Base-by-base conservation (phyloP, 2,888 invertebrate species). In the Epinotia demarniana region DNA sequence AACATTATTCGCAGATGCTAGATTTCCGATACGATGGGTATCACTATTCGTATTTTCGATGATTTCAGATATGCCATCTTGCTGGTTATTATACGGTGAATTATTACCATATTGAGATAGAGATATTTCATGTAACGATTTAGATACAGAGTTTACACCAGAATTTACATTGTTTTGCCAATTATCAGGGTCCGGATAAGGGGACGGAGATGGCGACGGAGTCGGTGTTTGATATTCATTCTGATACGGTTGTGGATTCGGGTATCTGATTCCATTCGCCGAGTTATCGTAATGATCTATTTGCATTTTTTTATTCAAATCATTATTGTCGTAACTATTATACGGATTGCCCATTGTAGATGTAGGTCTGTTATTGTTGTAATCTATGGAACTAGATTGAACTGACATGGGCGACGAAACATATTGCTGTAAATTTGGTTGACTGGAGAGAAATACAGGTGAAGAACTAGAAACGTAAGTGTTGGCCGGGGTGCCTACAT, bases 261-360 rank as follows among this genome's bases (percentile, higher is more conserved):
- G 90, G 81, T 90, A 92, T 78, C 91, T 87, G 0, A 93, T 83
- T 8, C 92, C 92, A 79, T 89, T 91, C 6, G 86, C 90, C 18
- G 92, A 89, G 78, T 93, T 94, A 78, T 94, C 92, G 76, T 91
- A 94, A 81, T 93, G 92, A 79, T 93, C 92, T 70, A 92, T 90
- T 79, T 90, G 89, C 78, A 92, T 86, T 77, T 90, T 90, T 80
- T 92, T 91, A 78, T 83, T 87, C 18, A 81, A 80, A 5, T 90
- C 89, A 78, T 84, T 88, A 58, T 76, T 86, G 16, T 90, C 89
- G 75, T 87, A 92, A 75, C 79, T 86, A 8, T 84, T 86, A 8
- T 84, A 77, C 2, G 81, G 79, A 80, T 87, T 90, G 77, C 85
- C 87, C 1, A 86, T 79, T 0, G 90, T 91, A 23, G 90, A 84